Evolutionary conservation across 1,140 invertebrate species (phyloP), one percentile per base, ranked within the genome.

Genomic region (Drosophila ohnishii): DNA sequence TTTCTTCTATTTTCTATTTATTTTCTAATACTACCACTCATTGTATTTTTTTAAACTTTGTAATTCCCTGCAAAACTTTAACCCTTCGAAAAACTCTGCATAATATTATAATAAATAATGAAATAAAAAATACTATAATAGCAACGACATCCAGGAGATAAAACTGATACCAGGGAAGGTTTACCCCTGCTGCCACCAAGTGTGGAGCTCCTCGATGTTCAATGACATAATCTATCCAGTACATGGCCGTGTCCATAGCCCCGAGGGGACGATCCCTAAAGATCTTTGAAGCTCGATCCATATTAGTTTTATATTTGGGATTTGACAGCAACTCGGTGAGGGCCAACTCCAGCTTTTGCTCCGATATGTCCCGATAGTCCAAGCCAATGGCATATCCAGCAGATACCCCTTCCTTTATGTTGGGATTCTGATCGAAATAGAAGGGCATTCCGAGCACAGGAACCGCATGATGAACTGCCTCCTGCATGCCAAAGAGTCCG

Each of bases 361-460:
- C 83, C 6, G 89, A 91, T 0, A 92, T 73, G 1, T 55, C 71
- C 0, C 69, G 63, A 56, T 90, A 91, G 28, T 82, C 51, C 2
- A 90, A 30, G 1, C 53, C 56, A 2, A 90, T 32, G 14, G 83
- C 86, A 64, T 73, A 82, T 0, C 83, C 80, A 9, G 56, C 67
- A 3, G 42, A 42, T 6, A 44, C n/a, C 6, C 58, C 80, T 50
- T 73, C 70, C 1, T 62, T 78, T 8, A 90, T 64, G 16, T 90
- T 90, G 5, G 75, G 11, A 45, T 76, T 22, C 60, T 95, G 94
- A 85, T 94, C 94, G 5, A 90, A 85, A 48, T 93, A 94, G 58
- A 95, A 82, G 3, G 95, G 94, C 69, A 95, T 93, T 2, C 93
- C 94, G 3, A 95, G 84, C 19, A 95, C 78, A 1, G 94, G 94